These are phyloP conservation scores for Paracanthobrama guichenoti DNA, from an alignment of 2,113 vertebrate genomes.

Conservation along the genomic window DNA sequence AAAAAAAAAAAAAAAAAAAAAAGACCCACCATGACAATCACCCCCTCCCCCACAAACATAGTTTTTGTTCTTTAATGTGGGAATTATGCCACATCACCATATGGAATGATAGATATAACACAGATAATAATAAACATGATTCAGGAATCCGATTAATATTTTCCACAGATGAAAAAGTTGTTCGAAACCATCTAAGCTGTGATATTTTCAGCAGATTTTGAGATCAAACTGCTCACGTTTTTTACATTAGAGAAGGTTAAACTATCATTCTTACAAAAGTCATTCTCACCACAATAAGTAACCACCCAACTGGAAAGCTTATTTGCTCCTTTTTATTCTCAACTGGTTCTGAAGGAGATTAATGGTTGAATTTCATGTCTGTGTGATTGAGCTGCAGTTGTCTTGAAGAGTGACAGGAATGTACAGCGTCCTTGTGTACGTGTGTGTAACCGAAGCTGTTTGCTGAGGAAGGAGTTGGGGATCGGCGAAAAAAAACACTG, in stretches of 20 bases:
- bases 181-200: no score
- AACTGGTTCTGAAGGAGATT: constrained; percentile 7
- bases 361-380: constrained; percentile 27
- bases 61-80: no score
- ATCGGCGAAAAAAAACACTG: background rate
- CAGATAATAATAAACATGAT: no score
- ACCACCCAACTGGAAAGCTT: background rate
- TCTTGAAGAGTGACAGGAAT: constrained; percentile 25
- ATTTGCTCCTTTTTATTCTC: background rate
- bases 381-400: background rate
- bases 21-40: no score
- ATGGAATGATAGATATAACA: no score
- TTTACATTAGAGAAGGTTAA: background rate
- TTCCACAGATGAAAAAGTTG: background rate
- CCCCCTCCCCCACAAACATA: no score
- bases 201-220: background rate
- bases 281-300: background rate
- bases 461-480: background rate
- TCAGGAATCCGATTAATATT: no score
- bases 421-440: background rate
- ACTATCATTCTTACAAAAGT: background rate
- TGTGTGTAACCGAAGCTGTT: constrained; percentile 3
- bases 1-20: no score
- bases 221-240: background rate
- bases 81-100: no score